These are phyloP conservation scores for Eulithis prunata DNA, from an alignment of 2,888 invertebrate species.

Conservation along the genomic window DNA sequence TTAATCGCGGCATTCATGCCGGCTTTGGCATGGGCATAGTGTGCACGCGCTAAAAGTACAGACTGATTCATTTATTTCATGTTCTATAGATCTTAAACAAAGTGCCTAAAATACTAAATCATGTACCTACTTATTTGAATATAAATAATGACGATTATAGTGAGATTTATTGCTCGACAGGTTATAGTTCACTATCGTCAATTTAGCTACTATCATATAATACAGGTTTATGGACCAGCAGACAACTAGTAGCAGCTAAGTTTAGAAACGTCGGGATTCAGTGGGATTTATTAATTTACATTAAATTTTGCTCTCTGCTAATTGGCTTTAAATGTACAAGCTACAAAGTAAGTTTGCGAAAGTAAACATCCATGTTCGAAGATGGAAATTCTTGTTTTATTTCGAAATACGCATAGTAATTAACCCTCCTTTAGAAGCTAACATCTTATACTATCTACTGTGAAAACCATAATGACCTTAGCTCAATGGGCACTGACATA, in stretches of 20 bases:
- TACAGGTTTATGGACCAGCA: conserved; percentile 4
- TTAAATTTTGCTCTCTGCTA: conserved; percentile 31
- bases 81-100: no score
- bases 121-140: no score
- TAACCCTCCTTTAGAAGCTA: background rate
- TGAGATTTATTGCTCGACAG: background rate
- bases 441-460: conserved; percentile 3
- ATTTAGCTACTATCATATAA: conserved; percentile 10
- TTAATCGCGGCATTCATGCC: no score
- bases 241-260: conserved; percentile 10
- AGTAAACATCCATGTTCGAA: conserved; percentile 1
- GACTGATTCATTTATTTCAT: background rate
- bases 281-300: conserved; percentile 40
- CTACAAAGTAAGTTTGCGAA: conserved; percentile 1
- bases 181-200: background rate
- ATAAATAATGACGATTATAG: background rate
- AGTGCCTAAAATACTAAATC: no score
- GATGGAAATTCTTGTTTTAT: background rate
- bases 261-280: conserved; percentile 34
- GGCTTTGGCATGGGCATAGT: no score
- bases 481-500: conserved; percentile 65
- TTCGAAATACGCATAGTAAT: background rate
- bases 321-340: conserved; percentile 29
- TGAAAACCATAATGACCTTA: conserved; percentile 63
- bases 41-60: no score